Evolutionary conservation across 2,888 invertebrate genomes (phyloP), one percentile per base, ranked within the genome.

Genomic region (Himalopsyche tibetana): DNA sequence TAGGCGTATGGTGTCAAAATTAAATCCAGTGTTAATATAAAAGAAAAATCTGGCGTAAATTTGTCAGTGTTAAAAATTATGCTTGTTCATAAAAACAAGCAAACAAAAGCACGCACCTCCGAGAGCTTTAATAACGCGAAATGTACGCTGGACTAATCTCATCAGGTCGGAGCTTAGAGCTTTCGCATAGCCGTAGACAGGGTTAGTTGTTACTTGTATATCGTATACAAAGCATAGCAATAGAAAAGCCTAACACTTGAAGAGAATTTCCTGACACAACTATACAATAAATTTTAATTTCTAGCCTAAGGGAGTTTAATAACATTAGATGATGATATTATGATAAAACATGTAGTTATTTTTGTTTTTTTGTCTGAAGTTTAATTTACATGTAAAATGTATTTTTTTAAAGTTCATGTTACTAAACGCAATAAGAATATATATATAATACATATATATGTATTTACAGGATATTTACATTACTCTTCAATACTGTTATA

Each of bases 71-170:
- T 63, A 63, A 63, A 63, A 63, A 63, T 19, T 63, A 63, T 63
- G 19, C 6, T 63, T 19, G 63, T 63, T 63, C n/a, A 19, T 63
- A 63, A 63, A 63, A 63, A 63, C 63, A 63, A 63, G 63, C 28
- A 28, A 63, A 63, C 63, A 63, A 63, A 19, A 63, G 63, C 63
- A 63, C 63, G 63, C 19, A 63, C 63, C 63, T 63, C 28, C 8
- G 63, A 63, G 63, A 63, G 63, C 63, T 63, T 63, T 63, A 63
- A 63, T 63, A 63, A 63, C 28, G 63, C 28, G 63, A 11, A 63
- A 63, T 63, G 11, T 63, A 63, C 28, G 63, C 28, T 5, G 28
- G 63, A 63, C 63, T 63, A 19, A 63, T 63, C 63, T 63, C 63
- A 63, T 19, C 63, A 63, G 63, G 63, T 28, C 28, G 9, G 63